These are phyloP conservation scores for Acipenser transmontanus DNA, from an alignment of 2,797 vertebrate species.

Conservation along the genomic window DNA sequence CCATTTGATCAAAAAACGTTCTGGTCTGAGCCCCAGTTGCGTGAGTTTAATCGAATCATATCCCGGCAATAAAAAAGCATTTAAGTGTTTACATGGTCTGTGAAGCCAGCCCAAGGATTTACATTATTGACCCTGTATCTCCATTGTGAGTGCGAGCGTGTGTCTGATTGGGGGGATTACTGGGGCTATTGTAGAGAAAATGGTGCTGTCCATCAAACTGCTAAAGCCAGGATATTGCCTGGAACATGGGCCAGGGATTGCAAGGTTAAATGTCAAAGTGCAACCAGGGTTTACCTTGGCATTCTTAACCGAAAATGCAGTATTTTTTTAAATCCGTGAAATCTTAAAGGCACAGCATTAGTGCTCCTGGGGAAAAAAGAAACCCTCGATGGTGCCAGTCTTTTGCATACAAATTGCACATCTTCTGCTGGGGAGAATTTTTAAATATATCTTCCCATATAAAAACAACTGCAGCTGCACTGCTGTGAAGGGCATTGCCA, in stretches of 20 bases:
- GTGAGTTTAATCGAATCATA: slow-evolving; percentile 35
- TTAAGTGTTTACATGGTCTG: slow-evolving; percentile 20
- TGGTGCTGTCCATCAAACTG: slow-evolving; percentile 9
- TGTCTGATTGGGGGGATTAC: slow-evolving; percentile 32
- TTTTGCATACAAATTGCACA: too few relatives aligned
- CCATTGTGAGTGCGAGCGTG: slow-evolving; percentile 22
- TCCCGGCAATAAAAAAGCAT: slow-evolving; percentile 23
- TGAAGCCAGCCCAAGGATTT: slow-evolving; percentile 26
- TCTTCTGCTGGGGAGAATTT: too few relatives aligned
- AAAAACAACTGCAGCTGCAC: too few relatives aligned
- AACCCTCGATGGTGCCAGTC: too few relatives aligned
- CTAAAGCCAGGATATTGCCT: slow-evolving; percentile 19
- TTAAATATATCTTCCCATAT: too few relatives aligned
- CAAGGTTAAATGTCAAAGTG: slow-evolving; percentile 25
- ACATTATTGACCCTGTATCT: slow-evolving; percentile 38
- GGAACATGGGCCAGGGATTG: slow-evolving; percentile 16
- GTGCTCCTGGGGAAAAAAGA: neutral
- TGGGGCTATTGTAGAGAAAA: slow-evolving; percentile 15
- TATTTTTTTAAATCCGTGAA: slow-evolving; percentile 24
- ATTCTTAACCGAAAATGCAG: slow-evolving; percentile 20
- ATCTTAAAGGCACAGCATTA: slow-evolving; percentile 24
- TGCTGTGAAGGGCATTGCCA: too few relatives aligned
- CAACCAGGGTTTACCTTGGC: slow-evolving; percentile 13
- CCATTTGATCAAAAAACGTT: too few relatives aligned
- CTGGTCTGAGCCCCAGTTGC: neutral